phyloP scores from a whole-genome alignment of 2,888 invertebrate species.

The Nomada goodeniana region DNA sequence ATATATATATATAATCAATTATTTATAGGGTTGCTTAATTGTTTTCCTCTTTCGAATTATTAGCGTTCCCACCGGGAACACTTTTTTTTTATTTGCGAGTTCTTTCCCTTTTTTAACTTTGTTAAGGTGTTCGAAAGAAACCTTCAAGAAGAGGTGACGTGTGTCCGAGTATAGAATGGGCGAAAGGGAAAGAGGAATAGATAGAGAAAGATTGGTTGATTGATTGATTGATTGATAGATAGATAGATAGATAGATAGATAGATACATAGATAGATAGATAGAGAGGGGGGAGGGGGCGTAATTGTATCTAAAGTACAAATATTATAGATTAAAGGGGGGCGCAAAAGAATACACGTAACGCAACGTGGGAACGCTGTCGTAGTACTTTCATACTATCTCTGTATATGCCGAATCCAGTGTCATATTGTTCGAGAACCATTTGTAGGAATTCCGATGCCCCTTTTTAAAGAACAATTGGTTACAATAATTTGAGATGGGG shows the following conservation, averaged over 20 bases:
- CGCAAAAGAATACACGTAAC: conserved; percentile 45
- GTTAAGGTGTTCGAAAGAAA: conserved; percentile 19
- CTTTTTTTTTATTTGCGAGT: conserved; percentile 6
- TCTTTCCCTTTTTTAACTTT: background rate
- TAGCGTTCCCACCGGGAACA: conserved; percentile 42
- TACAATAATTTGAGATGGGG: background rate
- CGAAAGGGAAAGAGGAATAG: conserved; percentile 39
- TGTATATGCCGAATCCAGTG: conserved; percentile 40
- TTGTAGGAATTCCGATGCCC: background rate
- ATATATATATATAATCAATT: conserved; percentile 81
- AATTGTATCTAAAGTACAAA: conserved; percentile 59
- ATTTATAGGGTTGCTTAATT: conserved; percentile 82
- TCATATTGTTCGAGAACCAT: background rate
- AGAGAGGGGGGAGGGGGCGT: background rate
- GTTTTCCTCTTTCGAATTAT: conserved; percentile 62
- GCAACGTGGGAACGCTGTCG: conserved; percentile 50
- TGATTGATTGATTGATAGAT: background rate
- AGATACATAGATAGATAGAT: conserved; percentile 29
- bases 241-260: conserved; percentile 1
- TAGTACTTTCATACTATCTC: conserved; percentile 45
- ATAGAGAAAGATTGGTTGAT: background rate
- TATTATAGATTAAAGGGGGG: conserved; percentile 46
- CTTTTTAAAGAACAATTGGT: background rate
- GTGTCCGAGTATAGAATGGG: conserved; percentile 17
- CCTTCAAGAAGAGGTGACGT: conserved; percentile 27